Evolutionary conservation across 2,113 vertebrate genomes (phyloP), one percentile per base, ranked within the genome.

Genomic region (Otis tarda): DNA sequence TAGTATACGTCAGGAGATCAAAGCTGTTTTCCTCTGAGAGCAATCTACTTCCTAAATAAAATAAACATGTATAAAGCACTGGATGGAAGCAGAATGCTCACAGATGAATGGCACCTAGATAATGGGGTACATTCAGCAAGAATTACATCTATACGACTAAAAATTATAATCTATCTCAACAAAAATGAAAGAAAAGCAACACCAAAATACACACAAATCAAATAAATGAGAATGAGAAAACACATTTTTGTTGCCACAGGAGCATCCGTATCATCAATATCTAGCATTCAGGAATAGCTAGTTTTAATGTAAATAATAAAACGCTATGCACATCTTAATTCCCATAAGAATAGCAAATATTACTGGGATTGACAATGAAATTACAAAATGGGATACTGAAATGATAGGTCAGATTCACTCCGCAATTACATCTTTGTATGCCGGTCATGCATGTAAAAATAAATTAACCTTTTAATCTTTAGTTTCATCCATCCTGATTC

Each of bases 271-370:
- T 71, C 28, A 88, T 85, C 78, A 92, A 89, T 49, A 92, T 18
- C 60, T 49, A 94, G 65, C 41, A 73, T 64, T 93, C 73, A 86
- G 43, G 55, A 77, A 86, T 22, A 69, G 60, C 33, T 49, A 4
- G 27, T 1, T 92, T 94, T 90, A 76, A 89, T 64, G 47, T 74
- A 93, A 96, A 91, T 90, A 96, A 94, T 69, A 82, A 89, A 88
- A 95, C 83, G 16, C 5, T 43, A 71, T 2, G 1, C 50, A 49
- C 47, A 86, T 68, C 69, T 81, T 74, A 20, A 57, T 89, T 93
- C 69, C 24, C 17, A 21, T 75, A 91, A 81, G 79, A 90, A 79
- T 0, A 92, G 65, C 24, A 93, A 94, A 84, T 91, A 89, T 78
- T 89, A 86, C 73, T 69, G 30, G 39, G 65, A 91, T 45, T 89